phyloP scores from a whole-genome alignment of 2,797 vertebrate species.

The Pangasius macronema region DNA sequence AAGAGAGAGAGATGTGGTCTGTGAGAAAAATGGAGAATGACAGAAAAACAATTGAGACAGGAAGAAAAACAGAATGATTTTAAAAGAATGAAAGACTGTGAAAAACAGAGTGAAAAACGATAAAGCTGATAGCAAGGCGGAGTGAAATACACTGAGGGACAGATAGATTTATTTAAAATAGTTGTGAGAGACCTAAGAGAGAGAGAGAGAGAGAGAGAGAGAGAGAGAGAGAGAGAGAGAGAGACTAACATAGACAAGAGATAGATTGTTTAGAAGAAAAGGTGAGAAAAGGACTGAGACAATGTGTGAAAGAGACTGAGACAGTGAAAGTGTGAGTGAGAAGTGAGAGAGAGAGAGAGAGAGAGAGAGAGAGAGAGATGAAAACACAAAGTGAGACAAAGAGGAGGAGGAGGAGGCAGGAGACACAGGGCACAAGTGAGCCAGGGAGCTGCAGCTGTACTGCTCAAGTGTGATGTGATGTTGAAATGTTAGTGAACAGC shows the following conservation, averaged over 20 bases:
- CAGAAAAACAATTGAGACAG: neutral
- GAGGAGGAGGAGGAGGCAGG: neutral
- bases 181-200: neutral
- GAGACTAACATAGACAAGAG: neutral
- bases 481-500: conserved; percentile 1
- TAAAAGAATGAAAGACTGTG: neutral
- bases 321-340: neutral
- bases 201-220: neutral
- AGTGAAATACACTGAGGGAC: neutral
- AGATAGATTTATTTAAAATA: neutral
- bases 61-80: neutral
- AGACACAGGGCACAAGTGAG: neutral
- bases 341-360: neutral
- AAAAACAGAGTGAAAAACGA: neutral
- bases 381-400: neutral
- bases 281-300: neutral
- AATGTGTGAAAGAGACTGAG: neutral
- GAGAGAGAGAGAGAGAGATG: too few species aligned
- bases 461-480: neutral
- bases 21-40: neutral
- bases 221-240: neutral
- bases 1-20: neutral
- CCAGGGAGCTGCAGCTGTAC: neutral
- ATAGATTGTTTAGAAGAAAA: neutral
- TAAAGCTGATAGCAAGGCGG: neutral